Conservation (phyloP, 2,797 vertebrate species). For the Rhinophrynus dorsalis region DNA sequence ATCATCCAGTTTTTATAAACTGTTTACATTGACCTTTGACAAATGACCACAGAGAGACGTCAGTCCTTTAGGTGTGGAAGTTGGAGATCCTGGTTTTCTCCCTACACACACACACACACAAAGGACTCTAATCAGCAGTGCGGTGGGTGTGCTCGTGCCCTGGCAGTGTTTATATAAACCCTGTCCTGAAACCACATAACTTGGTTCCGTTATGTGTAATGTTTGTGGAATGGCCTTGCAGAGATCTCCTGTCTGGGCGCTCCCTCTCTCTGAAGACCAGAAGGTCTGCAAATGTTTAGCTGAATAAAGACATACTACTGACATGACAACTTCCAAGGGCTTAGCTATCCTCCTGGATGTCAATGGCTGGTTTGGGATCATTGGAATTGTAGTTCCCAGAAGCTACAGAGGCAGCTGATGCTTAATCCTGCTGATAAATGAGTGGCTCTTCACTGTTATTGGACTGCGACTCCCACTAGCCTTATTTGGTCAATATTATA, state of each 20-base stretch:
- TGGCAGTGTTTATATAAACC: constrained; percentile 14
- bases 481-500: no score
- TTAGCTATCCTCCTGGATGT: no score
- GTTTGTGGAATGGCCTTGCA: constrained; percentile 21
- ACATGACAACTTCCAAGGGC: no score
- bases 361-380: no score
- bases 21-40: constrained; percentile 12
- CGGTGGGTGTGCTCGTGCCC: not conserved
- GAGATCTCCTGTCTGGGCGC: not conserved
- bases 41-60: not conserved
- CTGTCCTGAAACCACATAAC: constrained; percentile 9
- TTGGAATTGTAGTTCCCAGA: no score
- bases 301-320: no score
- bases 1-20: no score
- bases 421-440: no score
- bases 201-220: constrained; percentile 30
- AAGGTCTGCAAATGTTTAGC: constrained; percentile 26
- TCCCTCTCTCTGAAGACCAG: constrained; percentile 2
- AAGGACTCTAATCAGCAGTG: constrained; percentile 7
- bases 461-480: no score
- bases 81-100: constrained; percentile 12
- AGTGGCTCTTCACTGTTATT: no score
- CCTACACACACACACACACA: no score
- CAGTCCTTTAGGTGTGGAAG: constrained; percentile 11
- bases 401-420: no score